Conservation (phyloP, 2,113 vertebrate species). For the Rhinoderma darwinii region DNA sequence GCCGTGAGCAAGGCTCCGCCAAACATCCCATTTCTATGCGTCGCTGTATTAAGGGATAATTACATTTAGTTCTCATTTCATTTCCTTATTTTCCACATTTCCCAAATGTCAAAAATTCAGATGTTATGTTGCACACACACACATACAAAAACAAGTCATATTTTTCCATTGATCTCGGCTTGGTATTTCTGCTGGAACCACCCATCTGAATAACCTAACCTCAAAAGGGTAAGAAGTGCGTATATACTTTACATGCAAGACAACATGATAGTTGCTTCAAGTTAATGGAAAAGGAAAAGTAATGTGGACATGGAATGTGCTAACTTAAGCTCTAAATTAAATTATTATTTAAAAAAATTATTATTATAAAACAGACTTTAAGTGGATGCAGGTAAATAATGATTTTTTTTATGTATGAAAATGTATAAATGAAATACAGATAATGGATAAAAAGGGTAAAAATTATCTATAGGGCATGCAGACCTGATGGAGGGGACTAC, state of each 20-base stretch:
- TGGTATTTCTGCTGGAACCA: conserved; percentile 37
- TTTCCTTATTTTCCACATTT: conserved; percentile 54
- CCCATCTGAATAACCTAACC: conserved; percentile 28
- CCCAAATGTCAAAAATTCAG: conserved; percentile 38
- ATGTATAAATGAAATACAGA: neutral
- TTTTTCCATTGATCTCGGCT: conserved; percentile 46
- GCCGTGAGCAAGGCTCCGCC: conserved; percentile 22
- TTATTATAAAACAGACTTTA: neutral
- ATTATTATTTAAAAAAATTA: neutral
- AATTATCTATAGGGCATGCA: neutral
- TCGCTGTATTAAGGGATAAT: conserved; percentile 36
- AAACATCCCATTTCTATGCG: conserved; percentile 1
- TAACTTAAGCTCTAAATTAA: neutral
- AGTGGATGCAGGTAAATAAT: neutral
- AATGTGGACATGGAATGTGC: neutral
- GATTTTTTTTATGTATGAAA: neutral
- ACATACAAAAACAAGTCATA: conserved; percentile 18
- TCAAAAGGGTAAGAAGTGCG: conserved; percentile 29
- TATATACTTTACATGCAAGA: conserved; percentile 18
- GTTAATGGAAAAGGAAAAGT: neutral
- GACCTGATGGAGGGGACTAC: no score
- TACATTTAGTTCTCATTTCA: conserved; percentile 54
- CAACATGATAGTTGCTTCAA: neutral
- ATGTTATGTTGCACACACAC: conserved; percentile 34
- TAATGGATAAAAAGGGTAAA: neutral